These are phyloP conservation scores for Tenthredo distinguenda DNA, from an alignment of 2,888 invertebrate species.

Conservation along the genomic window DNA sequence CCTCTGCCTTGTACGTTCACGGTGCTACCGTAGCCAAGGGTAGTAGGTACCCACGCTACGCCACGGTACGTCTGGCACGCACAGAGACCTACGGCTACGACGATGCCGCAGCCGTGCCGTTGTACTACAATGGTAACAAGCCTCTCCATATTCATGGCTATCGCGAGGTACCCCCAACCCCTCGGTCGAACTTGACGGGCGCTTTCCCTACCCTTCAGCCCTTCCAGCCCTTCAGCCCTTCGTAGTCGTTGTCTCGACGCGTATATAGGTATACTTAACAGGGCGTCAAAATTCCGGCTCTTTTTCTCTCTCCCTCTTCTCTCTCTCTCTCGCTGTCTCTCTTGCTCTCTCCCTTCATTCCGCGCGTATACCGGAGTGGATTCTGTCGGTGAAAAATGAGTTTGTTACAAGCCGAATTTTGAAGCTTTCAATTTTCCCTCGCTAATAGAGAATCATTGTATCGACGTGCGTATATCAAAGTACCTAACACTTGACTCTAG, in stretches of 20 bases:
- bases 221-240: constrained; percentile 15
- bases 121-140: constrained; percentile 70
- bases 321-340: neutral
- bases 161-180: constrained; percentile 29
- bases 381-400: constrained; percentile 38
- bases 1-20: neutral
- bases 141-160: constrained; percentile 75
- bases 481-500: constrained; percentile 5
- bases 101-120: constrained; percentile 53
- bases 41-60: constrained; percentile 22
- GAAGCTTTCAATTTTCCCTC: neutral
- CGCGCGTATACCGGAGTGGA: neutral
- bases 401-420: constrained; percentile 2
- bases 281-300: constrained; percentile 33
- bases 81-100: constrained; percentile 40
- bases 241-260: constrained; percentile 24
- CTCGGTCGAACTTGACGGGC: constrained; percentile 48
- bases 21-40: neutral
- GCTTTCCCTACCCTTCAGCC: constrained; percentile 19
- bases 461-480: neutral
- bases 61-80: constrained; percentile 55
- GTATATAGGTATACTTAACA: constrained; percentile 29
- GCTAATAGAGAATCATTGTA: constrained; percentile 17
- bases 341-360: neutral
- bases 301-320: neutral